phyloP scores from a whole-genome alignment of 2,113 vertebrate genomes.

The Perognathus longimembris region DNA sequence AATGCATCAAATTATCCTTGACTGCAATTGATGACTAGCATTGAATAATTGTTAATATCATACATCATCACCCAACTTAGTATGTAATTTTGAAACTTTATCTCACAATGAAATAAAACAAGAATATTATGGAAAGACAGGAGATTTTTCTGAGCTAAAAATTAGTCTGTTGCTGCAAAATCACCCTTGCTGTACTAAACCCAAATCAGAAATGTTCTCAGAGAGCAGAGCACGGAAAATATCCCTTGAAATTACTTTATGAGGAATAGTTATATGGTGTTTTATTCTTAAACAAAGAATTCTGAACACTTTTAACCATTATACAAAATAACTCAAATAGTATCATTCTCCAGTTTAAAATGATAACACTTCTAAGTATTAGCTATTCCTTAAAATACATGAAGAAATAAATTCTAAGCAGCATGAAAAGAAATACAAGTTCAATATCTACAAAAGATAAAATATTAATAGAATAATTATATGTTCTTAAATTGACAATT shows the following conservation, averaged over 20 bases:
- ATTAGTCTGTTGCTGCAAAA: neutral
- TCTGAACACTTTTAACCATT: neutral
- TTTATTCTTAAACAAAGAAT: neutral
- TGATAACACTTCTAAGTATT: neutral
- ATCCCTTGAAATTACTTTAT: neutral
- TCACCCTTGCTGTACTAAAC: neutral
- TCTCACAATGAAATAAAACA: slow-evolving; percentile 2
- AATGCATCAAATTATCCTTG: slow-evolving; percentile 63
- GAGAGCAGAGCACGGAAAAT: neutral
- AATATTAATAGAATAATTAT: neutral
- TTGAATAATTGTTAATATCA: slow-evolving; percentile 60
- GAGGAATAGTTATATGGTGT: neutral
- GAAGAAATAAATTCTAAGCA: neutral
- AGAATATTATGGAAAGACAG: neutral
- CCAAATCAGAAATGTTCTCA: neutral
- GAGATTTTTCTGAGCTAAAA: slow-evolving; percentile 35
- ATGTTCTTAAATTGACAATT: slow-evolving; percentile 13
- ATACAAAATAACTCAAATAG: neutral
- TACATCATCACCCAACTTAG: neutral
- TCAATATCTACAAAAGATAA: neutral
- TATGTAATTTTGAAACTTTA: slow-evolving; percentile 35
- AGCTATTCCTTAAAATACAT: neutral
- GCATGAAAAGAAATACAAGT: neutral
- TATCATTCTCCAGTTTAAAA: neutral
- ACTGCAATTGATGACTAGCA: slow-evolving; percentile 56